Evolutionary conservation across 2,113 vertebrate genomes (phyloP).

Genomic region (Neolamprologus falcicula): DNA sequence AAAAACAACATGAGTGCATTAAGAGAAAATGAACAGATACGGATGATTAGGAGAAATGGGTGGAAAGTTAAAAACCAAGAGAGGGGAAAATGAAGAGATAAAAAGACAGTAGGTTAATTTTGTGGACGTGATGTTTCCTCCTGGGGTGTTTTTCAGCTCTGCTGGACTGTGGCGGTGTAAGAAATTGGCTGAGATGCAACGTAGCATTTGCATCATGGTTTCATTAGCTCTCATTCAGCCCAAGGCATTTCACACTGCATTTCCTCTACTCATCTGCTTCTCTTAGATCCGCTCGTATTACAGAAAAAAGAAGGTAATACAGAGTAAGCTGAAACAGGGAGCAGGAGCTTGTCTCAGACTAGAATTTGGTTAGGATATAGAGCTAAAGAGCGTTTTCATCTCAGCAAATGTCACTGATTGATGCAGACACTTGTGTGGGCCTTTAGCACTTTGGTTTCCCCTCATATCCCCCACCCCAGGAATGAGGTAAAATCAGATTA

Average conservation of each 20-base stretch:
- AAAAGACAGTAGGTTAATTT: conserved; percentile 20
- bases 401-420: conserved; percentile 28
- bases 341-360: neutral
- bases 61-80: neutral
- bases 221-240: conserved; percentile 58
- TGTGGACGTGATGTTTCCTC: conserved; percentile 30
- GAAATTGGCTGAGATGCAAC: conserved; percentile 56
- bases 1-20: neutral
- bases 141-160: conserved; percentile 43
- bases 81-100: neutral
- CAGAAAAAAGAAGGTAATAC: conserved; percentile 33
- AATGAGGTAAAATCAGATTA: conserved; percentile 45
- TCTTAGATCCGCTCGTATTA: conserved; percentile 36
- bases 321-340: neutral
- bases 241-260: conserved; percentile 51
- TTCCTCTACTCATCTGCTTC: conserved; percentile 49
- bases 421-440: conserved; percentile 29
- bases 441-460: conserved; percentile 10
- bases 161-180: conserved; percentile 52
- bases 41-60: neutral
- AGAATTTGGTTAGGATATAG: neutral
- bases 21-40: neutral
- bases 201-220: conserved; percentile 47
- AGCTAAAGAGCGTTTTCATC: conserved; percentile 12
- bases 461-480: neutral